A percentile compares a stretch with the other conserved stretches of the same genome.
Conservation (phyloP, 2,888 invertebrate genomes). For the Eristalinus aeneus region DNA sequence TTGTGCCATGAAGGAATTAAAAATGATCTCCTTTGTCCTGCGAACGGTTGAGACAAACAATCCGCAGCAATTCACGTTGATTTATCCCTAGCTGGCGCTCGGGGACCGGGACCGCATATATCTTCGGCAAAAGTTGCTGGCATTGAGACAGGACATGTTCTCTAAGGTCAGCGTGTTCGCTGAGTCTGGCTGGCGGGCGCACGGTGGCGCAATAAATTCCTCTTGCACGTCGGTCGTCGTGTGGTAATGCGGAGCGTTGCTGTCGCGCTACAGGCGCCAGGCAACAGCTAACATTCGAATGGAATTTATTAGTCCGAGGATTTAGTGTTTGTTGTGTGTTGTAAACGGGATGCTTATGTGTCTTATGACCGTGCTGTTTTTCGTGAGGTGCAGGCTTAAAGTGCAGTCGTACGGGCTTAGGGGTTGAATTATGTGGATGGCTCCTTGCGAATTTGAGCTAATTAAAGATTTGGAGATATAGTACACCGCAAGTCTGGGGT, state of each 20-base stretch:
- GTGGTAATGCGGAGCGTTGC: conserved; percentile 49
- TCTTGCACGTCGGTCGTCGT: not conserved
- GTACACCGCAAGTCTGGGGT: not conserved
- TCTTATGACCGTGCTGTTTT: conserved; percentile 57
- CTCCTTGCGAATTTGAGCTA: not conserved
- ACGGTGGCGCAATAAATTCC: not conserved
- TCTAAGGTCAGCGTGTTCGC: conserved; percentile 48
- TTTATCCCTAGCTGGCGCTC: conserved; percentile 51
- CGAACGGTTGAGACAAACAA: conserved; percentile 36
- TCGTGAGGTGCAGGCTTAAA: not conserved
- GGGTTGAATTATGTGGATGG: not conserved
- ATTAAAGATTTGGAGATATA: not conserved
- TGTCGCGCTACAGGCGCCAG: conserved; percentile 70
- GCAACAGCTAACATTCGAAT: conserved; percentile 71
- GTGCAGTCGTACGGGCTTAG: not conserved
- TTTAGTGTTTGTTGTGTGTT: conserved; percentile 46
- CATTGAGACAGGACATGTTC: conserved; percentile 27
- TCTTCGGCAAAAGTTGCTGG: conserved; percentile 38
- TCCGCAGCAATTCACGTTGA: conserved; percentile 61
- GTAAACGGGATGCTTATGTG: conserved; percentile 33
- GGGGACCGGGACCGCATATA: conserved; percentile 57
- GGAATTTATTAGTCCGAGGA: conserved; percentile 66
- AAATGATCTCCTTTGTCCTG: conserved; percentile 62
- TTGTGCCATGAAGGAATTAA: conserved; percentile 65
- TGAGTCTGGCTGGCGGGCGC: conserved; percentile 56